phyloP scores from a whole-genome alignment of 1,140 invertebrate species.

The Euura saliciscinereae region DNA sequence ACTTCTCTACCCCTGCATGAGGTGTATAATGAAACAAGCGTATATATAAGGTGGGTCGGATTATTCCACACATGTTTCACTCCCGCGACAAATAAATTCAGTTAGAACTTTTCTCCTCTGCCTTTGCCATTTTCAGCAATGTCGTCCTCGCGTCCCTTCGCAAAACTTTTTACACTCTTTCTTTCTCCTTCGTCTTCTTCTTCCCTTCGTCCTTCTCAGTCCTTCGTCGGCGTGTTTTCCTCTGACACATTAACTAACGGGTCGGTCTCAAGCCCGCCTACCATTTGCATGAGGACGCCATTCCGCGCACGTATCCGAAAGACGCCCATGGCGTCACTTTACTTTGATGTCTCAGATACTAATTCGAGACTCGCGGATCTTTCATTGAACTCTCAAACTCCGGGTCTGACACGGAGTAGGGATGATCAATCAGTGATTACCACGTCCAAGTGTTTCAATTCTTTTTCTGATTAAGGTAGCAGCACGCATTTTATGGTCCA shows the following conservation, averaged over 20 bases:
- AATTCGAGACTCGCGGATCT: neutral
- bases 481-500: too few species aligned
- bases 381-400: neutral
- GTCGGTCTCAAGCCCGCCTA: neutral
- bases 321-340: conserved; percentile 18
- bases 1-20: too few species aligned
- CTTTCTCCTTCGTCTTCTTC: conserved; percentile 6
- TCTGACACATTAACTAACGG: conserved; percentile 19
- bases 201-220: neutral
- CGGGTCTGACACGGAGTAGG: too few species aligned
- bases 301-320: conserved; percentile 12
- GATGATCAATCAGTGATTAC: too few species aligned
- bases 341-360: conserved; percentile 14
- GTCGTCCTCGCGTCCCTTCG: neutral
- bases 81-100: conserved; percentile 17
- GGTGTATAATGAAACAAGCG: neutral
- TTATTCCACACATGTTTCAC: conserved; percentile 13
- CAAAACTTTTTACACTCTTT: conserved; percentile 13
- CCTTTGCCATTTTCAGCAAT: neutral
- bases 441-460: too few species aligned
- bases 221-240: neutral
- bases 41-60: neutral
- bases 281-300: conserved; percentile 15
- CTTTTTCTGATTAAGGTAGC: too few species aligned
- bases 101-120: conserved; percentile 9